Conservation (phyloP, 2,888 invertebrate genomes). For the Mycogona germanica region DNA sequence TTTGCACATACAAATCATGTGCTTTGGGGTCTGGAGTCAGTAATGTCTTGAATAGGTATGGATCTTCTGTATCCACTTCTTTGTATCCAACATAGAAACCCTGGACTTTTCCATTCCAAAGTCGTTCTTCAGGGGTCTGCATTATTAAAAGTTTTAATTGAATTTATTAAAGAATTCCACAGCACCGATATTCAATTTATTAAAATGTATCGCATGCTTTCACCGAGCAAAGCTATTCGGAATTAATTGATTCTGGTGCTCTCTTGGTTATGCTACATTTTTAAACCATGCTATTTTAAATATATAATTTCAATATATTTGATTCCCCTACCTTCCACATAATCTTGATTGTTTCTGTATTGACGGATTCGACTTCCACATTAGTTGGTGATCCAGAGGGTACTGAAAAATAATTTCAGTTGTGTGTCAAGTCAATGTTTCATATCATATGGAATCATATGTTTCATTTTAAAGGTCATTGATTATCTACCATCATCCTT, state of each 20-base stretch:
- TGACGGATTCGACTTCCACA: conserved; percentile 31
- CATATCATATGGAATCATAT: too few relatives aligned
- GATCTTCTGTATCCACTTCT: conserved; percentile 19
- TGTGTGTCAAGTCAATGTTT: neutral
- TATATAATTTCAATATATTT: neutral
- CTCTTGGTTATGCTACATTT: too few relatives aligned
- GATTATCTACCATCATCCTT: conserved; percentile 27
- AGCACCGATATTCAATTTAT: neutral
- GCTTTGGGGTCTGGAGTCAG: conserved; percentile 15
- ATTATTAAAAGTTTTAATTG: neutral
- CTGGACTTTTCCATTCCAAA: conserved; percentile 20
- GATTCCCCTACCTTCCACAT: conserved; percentile 32
- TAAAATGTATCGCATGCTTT: too few relatives aligned
- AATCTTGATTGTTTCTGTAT: conserved; percentile 32
- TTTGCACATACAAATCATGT: conserved; percentile 15
- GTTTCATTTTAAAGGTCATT: too few relatives aligned
- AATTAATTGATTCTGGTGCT: too few relatives aligned
- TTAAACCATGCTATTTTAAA: too few relatives aligned
- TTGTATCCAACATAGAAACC: conserved; percentile 21
- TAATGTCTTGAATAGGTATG: conserved; percentile 20
- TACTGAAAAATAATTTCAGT: conserved; percentile 24
- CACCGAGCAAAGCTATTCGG: too few relatives aligned
- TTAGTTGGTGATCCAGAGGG: conserved; percentile 33
- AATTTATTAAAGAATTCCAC: neutral
- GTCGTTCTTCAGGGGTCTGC: conserved; percentile 18